Evolutionary conservation across 2,113 vertebrate species (phyloP), one percentile per base, ranked within the genome.

Genomic region (Peucedramus taeniatus): DNA sequence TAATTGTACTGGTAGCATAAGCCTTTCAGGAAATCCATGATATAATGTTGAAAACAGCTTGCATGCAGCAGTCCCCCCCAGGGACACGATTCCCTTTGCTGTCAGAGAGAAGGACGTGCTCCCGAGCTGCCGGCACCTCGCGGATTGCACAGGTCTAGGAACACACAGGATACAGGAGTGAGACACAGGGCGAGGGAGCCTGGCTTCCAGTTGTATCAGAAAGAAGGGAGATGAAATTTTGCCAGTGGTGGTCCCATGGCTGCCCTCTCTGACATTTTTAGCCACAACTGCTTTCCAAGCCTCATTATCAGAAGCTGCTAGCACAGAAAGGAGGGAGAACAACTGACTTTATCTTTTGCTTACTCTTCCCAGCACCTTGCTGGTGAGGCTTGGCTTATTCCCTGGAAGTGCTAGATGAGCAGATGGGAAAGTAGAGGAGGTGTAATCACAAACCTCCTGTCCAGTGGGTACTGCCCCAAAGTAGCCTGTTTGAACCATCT

Each of bases 91-190:
- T 90, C 30, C 33, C 44, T 70, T 83, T 59, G 42, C 63, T 89
- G 51, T 61, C 68, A 74, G 28, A 66, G 33, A 22, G 47, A 65
- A 57, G 65, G 50, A 33, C 0, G 0, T 31, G 53, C 17, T 92
- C 35, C 61, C 0, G 0, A 60, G 40, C 28, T 68, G 49, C 61
- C 0, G 0, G 22, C 40, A 4, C 30, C 14, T 0, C 15, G 19
- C 0, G 0, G 39, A 12, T 60, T n/a, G 66, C 35, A 33, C 51
- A 5, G 54, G 26, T 31, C 5, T 66, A 7, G 18, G 42, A 86
- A 50, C 27, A 21, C 14, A 13, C 15, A 7, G 7, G 11, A 49
- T 3, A 0, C 0, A 26, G 65, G 35, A 81, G 15, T n/a, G 19
- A 50, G 35, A 59, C 21, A 33, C 18, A 42, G 24, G 64, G 21